These are phyloP conservation scores for Orchesella cincta DNA, from an alignment of 1,140 invertebrate genomes.

Conservation along the genomic window DNA sequence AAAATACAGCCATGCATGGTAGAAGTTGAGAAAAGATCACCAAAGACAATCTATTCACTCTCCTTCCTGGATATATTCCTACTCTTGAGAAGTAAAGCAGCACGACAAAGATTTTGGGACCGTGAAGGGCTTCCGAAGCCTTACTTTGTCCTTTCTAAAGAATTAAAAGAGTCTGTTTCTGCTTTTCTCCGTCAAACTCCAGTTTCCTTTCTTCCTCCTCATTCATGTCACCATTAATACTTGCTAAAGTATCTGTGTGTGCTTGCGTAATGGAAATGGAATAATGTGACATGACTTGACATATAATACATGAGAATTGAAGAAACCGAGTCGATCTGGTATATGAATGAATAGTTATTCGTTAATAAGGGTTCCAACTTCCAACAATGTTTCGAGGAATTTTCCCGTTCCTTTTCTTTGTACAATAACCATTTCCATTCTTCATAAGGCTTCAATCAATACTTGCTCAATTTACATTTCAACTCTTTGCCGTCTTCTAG, in stretches of 20 bases:
- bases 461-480: conserved; percentile 5
- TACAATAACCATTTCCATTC: not conserved
- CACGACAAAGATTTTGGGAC: too few species aligned
- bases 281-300: not conserved
- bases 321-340: not conserved
- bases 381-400: not conserved
- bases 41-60: too few species aligned
- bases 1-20: too few species aligned
- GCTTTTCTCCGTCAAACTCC: not conserved
- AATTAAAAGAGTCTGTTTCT: not conserved
- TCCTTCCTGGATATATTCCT: too few species aligned
- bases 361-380: not conserved
- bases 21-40: too few species aligned
- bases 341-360: not conserved
- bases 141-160: too few species aligned
- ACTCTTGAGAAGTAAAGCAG: too few species aligned
- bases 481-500: too few species aligned
- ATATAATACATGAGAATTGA: not conserved
- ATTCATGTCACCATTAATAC: not conserved
- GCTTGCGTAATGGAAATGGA: too few species aligned
- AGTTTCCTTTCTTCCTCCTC: not conserved
- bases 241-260: not conserved
- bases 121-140: too few species aligned
- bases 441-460: not conserved
- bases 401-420: not conserved